These are phyloP conservation scores for Heliconius aoede DNA, from an alignment of 2,888 invertebrate genomes.

Conservation along the genomic window DNA sequence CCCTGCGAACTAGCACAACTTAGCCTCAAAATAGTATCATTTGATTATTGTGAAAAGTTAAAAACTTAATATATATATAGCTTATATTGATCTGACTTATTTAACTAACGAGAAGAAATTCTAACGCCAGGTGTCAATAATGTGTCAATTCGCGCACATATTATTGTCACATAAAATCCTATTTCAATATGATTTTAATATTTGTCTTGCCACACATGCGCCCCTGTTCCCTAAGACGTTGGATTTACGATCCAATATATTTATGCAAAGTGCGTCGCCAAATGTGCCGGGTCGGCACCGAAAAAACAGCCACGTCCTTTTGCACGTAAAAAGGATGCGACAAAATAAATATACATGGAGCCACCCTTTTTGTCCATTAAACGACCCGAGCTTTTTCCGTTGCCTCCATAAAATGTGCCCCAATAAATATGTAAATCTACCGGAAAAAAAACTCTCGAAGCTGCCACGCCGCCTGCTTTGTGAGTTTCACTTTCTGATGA, in stretches of 20 bases:
- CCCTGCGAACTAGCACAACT: too few species aligned
- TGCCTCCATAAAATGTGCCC: slow-evolving; percentile 82
- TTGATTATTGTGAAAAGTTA: neutral
- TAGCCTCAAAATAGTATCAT: too few species aligned
- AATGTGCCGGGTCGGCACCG: slow-evolving; percentile 76
- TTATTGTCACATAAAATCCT: slow-evolving; percentile 47
- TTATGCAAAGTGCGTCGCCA: slow-evolving; percentile 83
- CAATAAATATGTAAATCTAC: slow-evolving; percentile 84
- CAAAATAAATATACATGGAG: slow-evolving; percentile 82
- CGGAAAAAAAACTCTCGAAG: slow-evolving; percentile 65
- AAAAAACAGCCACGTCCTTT: slow-evolving; percentile 79
- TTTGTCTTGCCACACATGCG: slow-evolving; percentile 74
- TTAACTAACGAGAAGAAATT: neutral
- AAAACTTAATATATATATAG: neutral
- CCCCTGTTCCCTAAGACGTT: slow-evolving; percentile 68
- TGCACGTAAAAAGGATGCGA: slow-evolving; percentile 82
- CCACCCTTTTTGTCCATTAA: slow-evolving; percentile 84
- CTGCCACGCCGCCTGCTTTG: slow-evolving; percentile 62
- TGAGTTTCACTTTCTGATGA: slow-evolving; percentile 78
- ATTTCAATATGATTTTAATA: slow-evolving; percentile 65
- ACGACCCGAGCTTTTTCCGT: slow-evolving; percentile 77
- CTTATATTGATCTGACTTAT: neutral
- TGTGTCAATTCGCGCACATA: slow-evolving; percentile 42
- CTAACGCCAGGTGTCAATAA: slow-evolving; percentile 26
- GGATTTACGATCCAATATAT: slow-evolving; percentile 82